A percentile compares a stretch with the other conserved stretches of the same genome.
Evolutionary conservation across 2,113 vertebrate genomes (phyloP).

Genomic region (Dasyornis broadbenti): DNA sequence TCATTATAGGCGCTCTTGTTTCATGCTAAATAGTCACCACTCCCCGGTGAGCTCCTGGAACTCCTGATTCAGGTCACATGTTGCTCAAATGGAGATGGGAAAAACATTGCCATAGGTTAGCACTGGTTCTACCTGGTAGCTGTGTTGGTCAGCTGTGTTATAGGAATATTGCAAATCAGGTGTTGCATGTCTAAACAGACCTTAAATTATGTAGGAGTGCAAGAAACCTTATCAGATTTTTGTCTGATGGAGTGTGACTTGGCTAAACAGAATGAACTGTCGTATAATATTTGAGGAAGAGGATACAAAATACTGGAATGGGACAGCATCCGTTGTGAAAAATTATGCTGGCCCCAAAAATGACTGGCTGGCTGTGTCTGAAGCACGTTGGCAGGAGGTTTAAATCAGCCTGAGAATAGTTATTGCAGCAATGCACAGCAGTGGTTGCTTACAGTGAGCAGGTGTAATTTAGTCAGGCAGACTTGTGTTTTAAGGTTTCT

Average conservation of each 20-base stretch:
- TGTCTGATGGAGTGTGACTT: background rate
- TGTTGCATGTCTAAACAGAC: background rate
- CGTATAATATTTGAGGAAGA: background rate
- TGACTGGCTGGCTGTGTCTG: background rate
- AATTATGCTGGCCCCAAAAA: background rate
- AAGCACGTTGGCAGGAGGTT: background rate
- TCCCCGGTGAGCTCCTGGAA: background rate
- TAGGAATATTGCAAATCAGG: background rate
- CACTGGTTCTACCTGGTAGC: background rate
- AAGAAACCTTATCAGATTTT: background rate
- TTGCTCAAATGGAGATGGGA: background rate
- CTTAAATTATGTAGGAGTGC: background rate
- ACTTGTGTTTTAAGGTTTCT: background rate
- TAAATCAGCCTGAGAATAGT: background rate
- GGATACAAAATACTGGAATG: background rate
- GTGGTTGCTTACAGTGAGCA: background rate
- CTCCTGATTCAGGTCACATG: background rate
- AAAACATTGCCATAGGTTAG: background rate
- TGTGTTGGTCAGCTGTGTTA: rapidly evolving
- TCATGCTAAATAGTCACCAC: background rate
- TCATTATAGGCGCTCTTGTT: background rate
- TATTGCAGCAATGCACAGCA: background rate
- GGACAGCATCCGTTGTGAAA: background rate
- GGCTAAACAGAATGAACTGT: background rate
- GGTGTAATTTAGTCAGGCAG: slow-evolving; percentile 3